phyloP scores from a whole-genome alignment of 2,113 vertebrate species.

The Hystrix brachyura region DNA sequence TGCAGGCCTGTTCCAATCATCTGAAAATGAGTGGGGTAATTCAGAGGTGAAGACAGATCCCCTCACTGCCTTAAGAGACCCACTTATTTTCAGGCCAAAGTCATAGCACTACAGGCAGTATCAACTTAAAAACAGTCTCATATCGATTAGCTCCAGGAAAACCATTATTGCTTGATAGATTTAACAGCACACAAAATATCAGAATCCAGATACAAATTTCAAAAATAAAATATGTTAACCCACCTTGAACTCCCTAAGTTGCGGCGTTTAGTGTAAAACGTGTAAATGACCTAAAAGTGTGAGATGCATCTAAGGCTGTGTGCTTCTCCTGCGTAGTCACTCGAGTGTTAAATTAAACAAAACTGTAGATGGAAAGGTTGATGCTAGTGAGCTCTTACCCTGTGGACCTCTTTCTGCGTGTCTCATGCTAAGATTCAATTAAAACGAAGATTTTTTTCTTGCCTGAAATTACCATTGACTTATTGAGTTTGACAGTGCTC shows the following conservation, averaged over 20 bases:
- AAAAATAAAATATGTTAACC: conserved; percentile 71
- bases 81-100: conserved; percentile 76
- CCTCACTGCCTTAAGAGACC: conserved; percentile 77
- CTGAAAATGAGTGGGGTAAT: conserved; percentile 80
- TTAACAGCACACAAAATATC: conserved; percentile 78
- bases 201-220: conserved; percentile 52
- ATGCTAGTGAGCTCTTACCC: conserved; percentile 77
- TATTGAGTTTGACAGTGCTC: conserved; percentile 71
- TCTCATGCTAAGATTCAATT: conserved; percentile 62
- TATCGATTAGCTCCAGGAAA: conserved; percentile 68
- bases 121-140: conserved; percentile 60
- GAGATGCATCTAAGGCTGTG: neutral
- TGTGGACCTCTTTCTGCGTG: conserved; percentile 38
- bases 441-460: conserved; percentile 31
- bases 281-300: conserved; percentile 50
- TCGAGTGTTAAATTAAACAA: conserved; percentile 83
- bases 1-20: conserved; percentile 79
- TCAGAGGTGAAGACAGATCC: conserved; percentile 81
- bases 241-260: conserved; percentile 73
- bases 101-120: neutral
- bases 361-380: conserved; percentile 78
- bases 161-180: conserved; percentile 72
- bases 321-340: conserved; percentile 58
- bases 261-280: conserved; percentile 77
- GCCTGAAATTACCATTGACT: conserved; percentile 43